These are phyloP conservation scores for Cassiopea andromeda DNA, from an alignment of 30 jellyfish, hydroid and myxozoan species.

Conservation along the genomic window DNA sequence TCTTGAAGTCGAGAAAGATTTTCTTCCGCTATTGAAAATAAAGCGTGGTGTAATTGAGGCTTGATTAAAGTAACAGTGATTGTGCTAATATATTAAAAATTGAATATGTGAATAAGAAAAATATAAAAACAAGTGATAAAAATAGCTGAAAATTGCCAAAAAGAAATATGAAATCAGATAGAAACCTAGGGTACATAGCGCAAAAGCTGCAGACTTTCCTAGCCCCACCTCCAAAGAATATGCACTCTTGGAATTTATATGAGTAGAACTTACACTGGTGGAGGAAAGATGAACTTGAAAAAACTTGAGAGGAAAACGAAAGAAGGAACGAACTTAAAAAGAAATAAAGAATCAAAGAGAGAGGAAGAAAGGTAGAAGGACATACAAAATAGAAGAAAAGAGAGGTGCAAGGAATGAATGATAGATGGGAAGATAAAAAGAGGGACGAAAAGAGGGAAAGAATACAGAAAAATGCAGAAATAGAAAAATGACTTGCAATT, in stretches of 20 bases:
- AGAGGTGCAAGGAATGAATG: not conserved
- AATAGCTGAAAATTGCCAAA: too few relatives aligned
- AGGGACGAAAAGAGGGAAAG: not conserved
- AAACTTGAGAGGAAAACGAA: not conserved
- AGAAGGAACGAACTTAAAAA: not conserved
- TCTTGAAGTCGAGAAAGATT: slow-evolving; percentile 30
- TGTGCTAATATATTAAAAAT: too few relatives aligned
- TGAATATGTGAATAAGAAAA: too few relatives aligned
- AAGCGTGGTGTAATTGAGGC: too few relatives aligned
- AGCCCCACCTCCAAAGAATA: too few relatives aligned
- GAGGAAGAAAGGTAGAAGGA: not conserved
- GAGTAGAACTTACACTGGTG: too few relatives aligned
- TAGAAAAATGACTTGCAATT: not conserved
- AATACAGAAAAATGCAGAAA: not conserved
- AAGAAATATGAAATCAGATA: too few relatives aligned
- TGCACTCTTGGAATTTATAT: too few relatives aligned
- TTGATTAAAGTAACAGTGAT: too few relatives aligned
- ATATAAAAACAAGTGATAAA: too few relatives aligned
- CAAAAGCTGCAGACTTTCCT: too few relatives aligned
- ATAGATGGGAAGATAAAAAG: not conserved
- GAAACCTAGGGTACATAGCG: too few relatives aligned
- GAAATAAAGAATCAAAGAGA: not conserved
- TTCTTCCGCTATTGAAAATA: slow-evolving; percentile 39
- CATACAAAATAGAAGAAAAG: not conserved
- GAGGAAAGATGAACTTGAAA: not conserved